Percentiles rank a stretch among this genome's conserved stretches.
These are phyloP conservation scores for Ditylenchus weischeri DNA, from an alignment of 2,888 invertebrate genomes.

Conservation along the genomic window DNA sequence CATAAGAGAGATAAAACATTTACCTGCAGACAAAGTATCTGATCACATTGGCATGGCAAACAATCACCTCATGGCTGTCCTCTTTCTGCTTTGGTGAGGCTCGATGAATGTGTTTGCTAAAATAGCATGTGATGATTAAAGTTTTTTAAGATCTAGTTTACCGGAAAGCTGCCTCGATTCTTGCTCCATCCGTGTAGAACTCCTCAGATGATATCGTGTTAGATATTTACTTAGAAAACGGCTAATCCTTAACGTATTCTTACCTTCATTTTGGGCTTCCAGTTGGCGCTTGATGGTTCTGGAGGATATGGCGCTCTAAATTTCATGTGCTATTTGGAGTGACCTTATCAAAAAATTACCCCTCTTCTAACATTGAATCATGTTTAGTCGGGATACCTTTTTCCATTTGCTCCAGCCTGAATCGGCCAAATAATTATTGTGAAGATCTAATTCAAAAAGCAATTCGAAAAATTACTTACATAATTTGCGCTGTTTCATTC, in stretches of 20 bases:
- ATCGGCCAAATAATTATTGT: too few relatives aligned
- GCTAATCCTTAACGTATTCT: too few relatives aligned
- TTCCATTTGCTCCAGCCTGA: constrained; percentile 6
- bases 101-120: constrained; percentile 77
- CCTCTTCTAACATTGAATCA: constrained; percentile 72
- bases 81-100: constrained; percentile 75
- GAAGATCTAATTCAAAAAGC: constrained; percentile 44
- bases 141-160: too few relatives aligned
- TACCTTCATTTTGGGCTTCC: constrained; percentile 5
- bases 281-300: constrained; percentile 69
- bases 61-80: constrained; percentile 82
- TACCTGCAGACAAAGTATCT: constrained; percentile 86
- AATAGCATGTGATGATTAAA: too few relatives aligned
- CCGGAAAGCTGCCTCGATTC: constrained; percentile 76
- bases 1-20: constrained; percentile 34
- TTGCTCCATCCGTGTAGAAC: constrained; percentile 51
- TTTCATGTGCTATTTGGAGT: too few relatives aligned
- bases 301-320: constrained; percentile 78
- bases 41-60: constrained; percentile 79
- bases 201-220: constrained; percentile 35
- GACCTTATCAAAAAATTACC: constrained; percentile 59
- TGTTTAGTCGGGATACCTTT: constrained; percentile 24
- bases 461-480: constrained; percentile 68
- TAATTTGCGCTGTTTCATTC: constrained; percentile 81
- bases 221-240: too few relatives aligned